A percentile compares a stretch with the other conserved stretches of the same genome.
Evolutionary conservation across 1,140 invertebrate species (phyloP).

Genomic region (Cherax destructor): DNA sequence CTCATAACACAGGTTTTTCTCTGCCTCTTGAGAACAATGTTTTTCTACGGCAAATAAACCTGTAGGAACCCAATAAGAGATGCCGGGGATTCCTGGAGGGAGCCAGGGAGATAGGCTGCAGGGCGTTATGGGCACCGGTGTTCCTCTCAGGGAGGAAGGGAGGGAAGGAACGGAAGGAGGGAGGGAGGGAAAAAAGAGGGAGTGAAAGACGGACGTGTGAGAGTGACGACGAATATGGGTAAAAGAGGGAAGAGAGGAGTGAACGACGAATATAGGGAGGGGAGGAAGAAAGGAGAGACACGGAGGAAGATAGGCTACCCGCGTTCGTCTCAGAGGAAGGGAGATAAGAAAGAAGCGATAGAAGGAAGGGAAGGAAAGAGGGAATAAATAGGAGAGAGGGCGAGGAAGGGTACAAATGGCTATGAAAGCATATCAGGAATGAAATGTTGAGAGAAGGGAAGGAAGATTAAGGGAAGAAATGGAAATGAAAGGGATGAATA

Average conservation of each 20-base stretch:
- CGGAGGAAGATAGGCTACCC: neutral
- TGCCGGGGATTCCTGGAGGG: conserved; percentile 19
- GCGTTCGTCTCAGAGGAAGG: conserved; percentile 18
- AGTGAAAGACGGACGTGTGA: no score
- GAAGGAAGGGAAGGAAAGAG: neutral
- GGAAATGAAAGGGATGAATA: no score
- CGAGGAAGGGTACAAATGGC: no score
- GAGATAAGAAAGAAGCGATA: neutral
- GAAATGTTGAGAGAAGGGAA: no score
- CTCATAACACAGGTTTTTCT: neutral
- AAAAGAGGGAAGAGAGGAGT: no score
- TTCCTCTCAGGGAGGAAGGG: neutral
- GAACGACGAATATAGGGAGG: no score
- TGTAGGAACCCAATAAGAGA: conserved; percentile 27
- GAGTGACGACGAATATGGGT: no score
- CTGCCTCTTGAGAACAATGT: conserved; percentile 14
- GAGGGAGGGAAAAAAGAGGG: no score
- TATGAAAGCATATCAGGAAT: no score
- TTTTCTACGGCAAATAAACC: conserved; percentile 49
- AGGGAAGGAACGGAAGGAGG: no score
- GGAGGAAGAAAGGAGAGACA: no score
- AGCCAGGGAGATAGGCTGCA: neutral
- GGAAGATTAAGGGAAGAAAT: no score
- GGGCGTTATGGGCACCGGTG: neutral
- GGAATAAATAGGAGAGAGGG: neutral